Conservation (phyloP, 2,888 invertebrate genomes). For the Schizotus pectinicornis region DNA sequence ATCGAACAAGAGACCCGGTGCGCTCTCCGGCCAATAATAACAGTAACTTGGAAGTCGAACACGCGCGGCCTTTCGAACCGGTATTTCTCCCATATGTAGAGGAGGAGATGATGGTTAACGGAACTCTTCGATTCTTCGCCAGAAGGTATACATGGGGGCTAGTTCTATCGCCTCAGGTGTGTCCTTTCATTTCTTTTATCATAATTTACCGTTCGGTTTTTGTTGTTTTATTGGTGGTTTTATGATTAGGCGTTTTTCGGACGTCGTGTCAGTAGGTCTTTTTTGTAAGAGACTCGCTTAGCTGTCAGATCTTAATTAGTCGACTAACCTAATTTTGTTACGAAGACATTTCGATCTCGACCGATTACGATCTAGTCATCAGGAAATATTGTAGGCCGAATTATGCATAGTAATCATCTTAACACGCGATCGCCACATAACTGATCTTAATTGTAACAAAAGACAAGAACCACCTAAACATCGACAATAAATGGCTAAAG, state of each 20-base stretch:
- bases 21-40: constrained; percentile 19
- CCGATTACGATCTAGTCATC: too few species aligned
- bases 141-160: constrained; percentile 31
- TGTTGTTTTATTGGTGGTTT: background rate
- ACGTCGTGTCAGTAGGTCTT: too few species aligned
- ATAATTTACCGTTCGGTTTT: constrained; percentile 19
- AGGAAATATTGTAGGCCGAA: too few species aligned
- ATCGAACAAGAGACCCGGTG: background rate
- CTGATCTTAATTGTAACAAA: too few species aligned
- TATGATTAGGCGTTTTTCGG: too few species aligned
- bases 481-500: too few species aligned
- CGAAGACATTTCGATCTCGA: too few species aligned
- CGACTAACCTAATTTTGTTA: too few species aligned
- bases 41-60: constrained; percentile 33
- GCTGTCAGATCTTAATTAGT: background rate
- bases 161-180: constrained; percentile 30
- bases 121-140: constrained; percentile 15
- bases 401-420: too few species aligned
- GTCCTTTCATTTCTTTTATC: constrained; percentile 31
- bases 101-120: constrained; percentile 38
- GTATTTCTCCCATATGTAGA: constrained; percentile 36
- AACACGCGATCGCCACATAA: too few species aligned
- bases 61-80: constrained; percentile 23
- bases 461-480: too few species aligned
- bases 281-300: background rate